Evolutionary conservation across 2,888 invertebrate species (phyloP).

Genomic region (Trissonchulus sp.): DNA sequence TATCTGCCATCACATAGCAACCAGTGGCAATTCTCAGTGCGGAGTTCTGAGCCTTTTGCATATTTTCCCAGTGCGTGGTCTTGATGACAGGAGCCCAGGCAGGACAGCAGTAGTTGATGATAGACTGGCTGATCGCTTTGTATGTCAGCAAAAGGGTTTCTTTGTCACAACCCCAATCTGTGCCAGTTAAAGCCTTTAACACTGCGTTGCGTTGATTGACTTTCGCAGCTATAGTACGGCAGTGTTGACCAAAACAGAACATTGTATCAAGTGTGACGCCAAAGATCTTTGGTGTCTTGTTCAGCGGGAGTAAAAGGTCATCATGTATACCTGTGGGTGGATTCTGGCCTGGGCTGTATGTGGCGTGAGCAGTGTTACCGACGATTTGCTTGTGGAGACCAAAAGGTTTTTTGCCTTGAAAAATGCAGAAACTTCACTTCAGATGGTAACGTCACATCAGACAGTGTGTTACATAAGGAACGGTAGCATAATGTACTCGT

Average conservation of each 20-base stretch:
- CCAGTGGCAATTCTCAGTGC: constrained; percentile 3
- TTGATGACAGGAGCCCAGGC: constrained; percentile 10
- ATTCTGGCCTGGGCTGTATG: no score
- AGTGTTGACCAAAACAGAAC: constrained; percentile 11
- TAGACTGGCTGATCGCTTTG: constrained; percentile 7
- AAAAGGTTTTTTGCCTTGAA: no score
- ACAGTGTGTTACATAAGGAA: no score
- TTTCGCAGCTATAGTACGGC: constrained; percentile 10
- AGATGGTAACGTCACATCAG: no score
- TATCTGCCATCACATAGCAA: no score
- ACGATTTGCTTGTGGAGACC: no score
- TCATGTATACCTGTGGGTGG: no score
- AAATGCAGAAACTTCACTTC: no score
- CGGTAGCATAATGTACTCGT: no score
- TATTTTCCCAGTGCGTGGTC: constrained; percentile 10
- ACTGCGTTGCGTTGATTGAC: not conserved
- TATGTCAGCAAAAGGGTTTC: not conserved
- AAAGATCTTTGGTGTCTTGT: not conserved
- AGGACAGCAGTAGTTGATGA: constrained; percentile 10
- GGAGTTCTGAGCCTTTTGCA: constrained; percentile 7
- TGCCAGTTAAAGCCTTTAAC: constrained; percentile 5
- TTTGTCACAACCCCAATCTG: no score
- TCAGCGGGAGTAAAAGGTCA: no score
- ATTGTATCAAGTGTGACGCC: constrained; percentile 6
- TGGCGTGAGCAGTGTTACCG: no score